Evolutionary conservation across 2,113 vertebrate species (phyloP), one percentile per base, ranked within the genome.

Genomic region (Telmatochromis sp.): DNA sequence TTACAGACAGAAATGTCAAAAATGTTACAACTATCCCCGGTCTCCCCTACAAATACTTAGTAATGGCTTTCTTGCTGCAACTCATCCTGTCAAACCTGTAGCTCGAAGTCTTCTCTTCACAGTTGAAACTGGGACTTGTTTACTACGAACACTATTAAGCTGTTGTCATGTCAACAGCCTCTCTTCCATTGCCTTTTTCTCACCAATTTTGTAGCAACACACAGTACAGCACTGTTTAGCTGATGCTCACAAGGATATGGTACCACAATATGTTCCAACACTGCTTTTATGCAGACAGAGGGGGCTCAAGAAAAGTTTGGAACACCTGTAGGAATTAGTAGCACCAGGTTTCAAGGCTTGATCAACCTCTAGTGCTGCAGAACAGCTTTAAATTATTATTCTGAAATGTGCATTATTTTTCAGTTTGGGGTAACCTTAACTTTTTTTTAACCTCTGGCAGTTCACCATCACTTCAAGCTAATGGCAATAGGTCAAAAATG

Each of bases 241-340:
- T 63, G 31, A 63, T 63, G 58, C 31, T 5, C 4, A 0, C 1
- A 0, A 63, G 58, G 58, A 11, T 35, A 35, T 63, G 58, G 17
- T 1, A 35, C 1, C 9, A 35, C 58, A 35, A 35, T 63, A 31
- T 63, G 31, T 63, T 63, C 9, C 6, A 63, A 63, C 58, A 19
- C 28, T 35, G 15, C 58, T 63, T 63, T 63, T 35, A 63, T 35
- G 28, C 5, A 60, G 57, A 33, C 28, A 60, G 57, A 10, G 57
- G 28, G 0, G 28, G 58, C 2, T 55, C 1, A 11, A 63, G 58
- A 5, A 63, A 0, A 35, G 58, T 63, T 63, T 63, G 58, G 31
- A 63, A 63, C 9, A 63, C 58, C 17, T 35, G 31, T 63, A 63
- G 31, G 17, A 63, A 5, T 63, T 63, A 63, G 31, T 35, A 63